A percentile compares a stretch with the other conserved stretches of the same genome.
Evolutionary conservation across 2,888 invertebrate genomes (phyloP).

Genomic region (Nowickia ferox): DNA sequence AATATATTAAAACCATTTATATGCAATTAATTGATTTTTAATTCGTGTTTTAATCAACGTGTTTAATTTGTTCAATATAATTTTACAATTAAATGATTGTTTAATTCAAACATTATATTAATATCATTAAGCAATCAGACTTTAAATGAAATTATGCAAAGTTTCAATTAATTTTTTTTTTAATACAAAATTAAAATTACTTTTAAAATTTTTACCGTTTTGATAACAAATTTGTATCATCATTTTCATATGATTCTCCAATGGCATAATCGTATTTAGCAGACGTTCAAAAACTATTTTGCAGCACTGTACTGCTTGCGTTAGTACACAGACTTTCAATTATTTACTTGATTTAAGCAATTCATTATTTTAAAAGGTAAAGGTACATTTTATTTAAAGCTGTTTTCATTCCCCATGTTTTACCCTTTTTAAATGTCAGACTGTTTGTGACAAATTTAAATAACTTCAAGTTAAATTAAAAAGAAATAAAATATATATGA

Average conservation of each 20-base stretch:
- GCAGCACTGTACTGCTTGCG: slow-evolving; percentile 18
- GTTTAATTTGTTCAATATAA: too few species aligned
- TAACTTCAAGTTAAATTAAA: slow-evolving; percentile 21
- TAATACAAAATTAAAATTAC: too few species aligned
- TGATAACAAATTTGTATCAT: neutral
- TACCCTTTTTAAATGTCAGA: slow-evolving; percentile 32
- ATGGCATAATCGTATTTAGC: too few species aligned
- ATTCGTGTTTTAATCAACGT: too few species aligned
- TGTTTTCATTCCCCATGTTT: neutral
- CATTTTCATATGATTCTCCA: neutral
- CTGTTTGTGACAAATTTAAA: slow-evolving; percentile 41
- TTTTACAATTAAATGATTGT: too few species aligned
- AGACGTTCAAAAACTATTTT: neutral
- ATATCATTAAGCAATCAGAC: too few species aligned
- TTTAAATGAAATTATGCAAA: too few species aligned
- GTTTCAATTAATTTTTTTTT: too few species aligned
- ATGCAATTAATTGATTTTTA: too few species aligned
- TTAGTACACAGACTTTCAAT: neutral
- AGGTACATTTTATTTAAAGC: slow-evolving; percentile 12
- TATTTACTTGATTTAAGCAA: slow-evolving; percentile 36
- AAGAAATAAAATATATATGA: neutral
- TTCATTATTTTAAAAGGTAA: slow-evolving; percentile 48
- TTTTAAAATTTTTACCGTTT: neutral
- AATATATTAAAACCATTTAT: too few species aligned
- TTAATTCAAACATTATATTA: too few species aligned